Evolutionary conservation across 2,888 invertebrate species (phyloP), one percentile per base, ranked within the genome.

Genomic region (Lochmaea capreae): DNA sequence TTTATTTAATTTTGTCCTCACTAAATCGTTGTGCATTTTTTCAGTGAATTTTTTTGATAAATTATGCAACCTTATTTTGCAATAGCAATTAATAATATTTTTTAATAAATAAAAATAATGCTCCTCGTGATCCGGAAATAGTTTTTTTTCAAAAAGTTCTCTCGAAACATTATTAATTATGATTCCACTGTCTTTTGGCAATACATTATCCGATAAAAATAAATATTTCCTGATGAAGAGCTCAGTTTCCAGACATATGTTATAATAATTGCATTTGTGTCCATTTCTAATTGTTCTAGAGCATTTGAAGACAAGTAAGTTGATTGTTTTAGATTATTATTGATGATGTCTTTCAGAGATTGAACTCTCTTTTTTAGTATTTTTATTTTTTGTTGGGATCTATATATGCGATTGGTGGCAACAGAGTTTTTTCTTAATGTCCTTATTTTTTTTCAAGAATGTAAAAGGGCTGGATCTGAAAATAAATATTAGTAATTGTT

Each of bases 391-490:
- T 46, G 46, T 46, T 12, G 46, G 46, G 46, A 46, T 46, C 46
- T 46, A 46, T 46, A 46, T 46, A 46, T 14, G 2, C 2, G 46
- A 4, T 46, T 46, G 46, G 46, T 46, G 46, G 46, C 46, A 46
- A 46, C 12, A 1, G 46, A 46, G 43, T 11, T 59, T 79, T 79
- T 73, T 74, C 46, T 46, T 12, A 46, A 46, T 46, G 1, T 46
- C 46, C 46, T 46, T 46, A 12, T 12, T 46, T 46, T 46, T 46
- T 46, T 39, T 39, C 33, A 39, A 39, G 14, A 46, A 46, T 46
- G 46, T 46, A 12, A 14, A 46, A 46, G 12, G 46, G 46, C 12
- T 14, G 11, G 4, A 3, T 46, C 46, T 46, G 3, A 3, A n/a
- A 46, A 46, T 46, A 46, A 46, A 46, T 46, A 46, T 46, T 46